Evolutionary conservation across 1,140 invertebrate species (phyloP).

Genomic region (Pseudomyrmex flavicornis): DNA sequence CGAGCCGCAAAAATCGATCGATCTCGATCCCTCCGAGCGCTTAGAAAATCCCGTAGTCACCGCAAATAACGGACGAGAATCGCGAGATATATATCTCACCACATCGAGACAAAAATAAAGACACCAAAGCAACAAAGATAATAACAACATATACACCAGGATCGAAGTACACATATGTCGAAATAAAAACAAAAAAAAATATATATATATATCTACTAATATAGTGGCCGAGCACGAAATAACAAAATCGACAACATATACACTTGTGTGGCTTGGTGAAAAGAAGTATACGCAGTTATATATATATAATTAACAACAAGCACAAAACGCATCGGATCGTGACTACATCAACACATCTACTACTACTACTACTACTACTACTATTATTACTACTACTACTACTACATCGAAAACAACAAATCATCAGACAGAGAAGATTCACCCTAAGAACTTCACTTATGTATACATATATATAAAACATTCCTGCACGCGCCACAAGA

Average conservation of each 20-base stretch:
- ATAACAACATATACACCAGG: conserved; percentile 26
- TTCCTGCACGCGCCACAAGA: not conserved
- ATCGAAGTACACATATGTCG: conserved; percentile 29
- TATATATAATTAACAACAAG: conserved; percentile 16
- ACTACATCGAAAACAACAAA: conserved; percentile 42
- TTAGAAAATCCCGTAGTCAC: conserved; percentile 54
- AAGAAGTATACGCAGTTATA: not conserved
- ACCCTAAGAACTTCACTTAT: conserved; percentile 14
- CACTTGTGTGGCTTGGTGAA: conserved; percentile 8
- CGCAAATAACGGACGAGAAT: conserved; percentile 35
- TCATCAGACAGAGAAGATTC: conserved; percentile 49
- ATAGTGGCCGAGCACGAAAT: conserved; percentile 42
- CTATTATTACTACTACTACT: conserved; percentile 26
- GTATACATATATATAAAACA: conserved; percentile 35
- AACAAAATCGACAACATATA: not conserved
- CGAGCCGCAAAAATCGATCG: conserved; percentile 39
- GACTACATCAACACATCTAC: conserved; percentile 58
- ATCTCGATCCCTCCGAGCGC: conserved; percentile 56
- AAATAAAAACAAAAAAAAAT: conserved; percentile 5
- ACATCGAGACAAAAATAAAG: conserved; percentile 41
- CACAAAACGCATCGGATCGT: conserved; percentile 15
- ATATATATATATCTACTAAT: conserved; percentile 29
- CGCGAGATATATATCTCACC: conserved; percentile 43
- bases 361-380: conserved; percentile 32
- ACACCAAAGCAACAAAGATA: conserved; percentile 45